Conservation (phyloP, 2,888 invertebrate genomes). For the Rhabditoides inermis region DNA sequence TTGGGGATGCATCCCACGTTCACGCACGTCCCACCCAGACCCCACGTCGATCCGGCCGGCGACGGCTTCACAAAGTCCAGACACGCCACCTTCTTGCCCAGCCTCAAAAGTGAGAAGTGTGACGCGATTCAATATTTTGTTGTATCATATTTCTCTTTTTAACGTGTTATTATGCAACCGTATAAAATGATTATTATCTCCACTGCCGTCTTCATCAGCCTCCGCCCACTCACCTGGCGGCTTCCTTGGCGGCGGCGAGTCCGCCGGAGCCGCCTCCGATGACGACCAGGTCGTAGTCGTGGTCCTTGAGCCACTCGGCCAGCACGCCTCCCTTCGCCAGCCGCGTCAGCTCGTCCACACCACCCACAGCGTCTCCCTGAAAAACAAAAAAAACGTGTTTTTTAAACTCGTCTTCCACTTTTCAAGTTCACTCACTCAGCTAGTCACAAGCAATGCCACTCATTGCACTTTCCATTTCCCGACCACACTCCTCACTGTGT, state of each 20-base stretch:
- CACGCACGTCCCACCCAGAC: slow-evolving; percentile 84
- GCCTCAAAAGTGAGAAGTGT: slow-evolving; percentile 15
- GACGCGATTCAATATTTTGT: too few relatives aligned
- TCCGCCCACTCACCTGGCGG: slow-evolving; percentile 12
- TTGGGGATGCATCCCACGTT: slow-evolving; percentile 94
- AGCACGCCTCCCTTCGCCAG: slow-evolving; percentile 27
- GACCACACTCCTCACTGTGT: background rate
- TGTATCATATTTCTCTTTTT: too few relatives aligned
- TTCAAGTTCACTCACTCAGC: background rate
- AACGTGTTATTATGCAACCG: too few relatives aligned
- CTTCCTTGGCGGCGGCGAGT: slow-evolving; percentile 76
- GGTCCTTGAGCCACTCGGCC: slow-evolving; percentile 37
- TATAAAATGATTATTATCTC: background rate
- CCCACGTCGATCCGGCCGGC: slow-evolving; percentile 76
- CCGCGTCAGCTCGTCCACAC: slow-evolving; percentile 25
- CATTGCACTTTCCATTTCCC: background rate
- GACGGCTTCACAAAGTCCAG: slow-evolving; percentile 62
- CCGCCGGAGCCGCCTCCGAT: slow-evolving; percentile 94
- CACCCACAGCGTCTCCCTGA: slow-evolving; percentile 46
- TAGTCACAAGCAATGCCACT: background rate
- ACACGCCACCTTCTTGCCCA: slow-evolving; percentile 60
- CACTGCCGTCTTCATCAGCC: background rate
- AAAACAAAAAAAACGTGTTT: slow-evolving; percentile 7
- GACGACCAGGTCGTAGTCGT: slow-evolving; percentile 82
- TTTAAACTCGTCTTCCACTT: background rate